Percentiles rank a stretch among this genome's conserved stretches.
Conservation (phyloP, 2,888 invertebrate species). For the Drosophila robusta region DNA sequence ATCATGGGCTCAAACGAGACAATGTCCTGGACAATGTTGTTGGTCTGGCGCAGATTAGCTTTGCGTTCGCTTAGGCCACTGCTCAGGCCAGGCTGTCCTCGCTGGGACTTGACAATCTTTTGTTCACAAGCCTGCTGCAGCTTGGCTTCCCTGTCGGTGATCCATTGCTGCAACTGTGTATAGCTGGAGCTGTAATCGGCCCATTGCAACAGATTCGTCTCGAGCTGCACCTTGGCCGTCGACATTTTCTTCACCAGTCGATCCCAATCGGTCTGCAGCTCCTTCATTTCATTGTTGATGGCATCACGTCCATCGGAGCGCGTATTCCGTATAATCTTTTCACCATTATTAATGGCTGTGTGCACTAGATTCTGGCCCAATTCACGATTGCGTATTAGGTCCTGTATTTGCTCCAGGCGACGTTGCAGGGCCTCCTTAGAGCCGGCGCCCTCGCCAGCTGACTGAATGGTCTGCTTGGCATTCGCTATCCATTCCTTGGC, state of each 20-base stretch:
- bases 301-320: constrained; percentile 95
- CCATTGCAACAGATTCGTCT: constrained; percentile 96
- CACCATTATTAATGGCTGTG: constrained; percentile 94
- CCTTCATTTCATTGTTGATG: constrained; percentile 94
- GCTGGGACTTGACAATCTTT: constrained; percentile 92
- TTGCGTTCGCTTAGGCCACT: constrained; percentile 93
- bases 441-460: constrained; percentile 92
- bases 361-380: constrained; percentile 95
- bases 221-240: constrained; percentile 95
- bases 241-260: constrained; percentile 95
- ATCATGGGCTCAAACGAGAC: constrained; percentile 99
- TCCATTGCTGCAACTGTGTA: constrained; percentile 96
- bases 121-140: constrained; percentile 95
- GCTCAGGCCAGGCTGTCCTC: constrained; percentile 91
- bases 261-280: constrained; percentile 96
- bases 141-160: constrained; percentile 96
- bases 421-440: constrained; percentile 93
- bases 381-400: constrained; percentile 92
- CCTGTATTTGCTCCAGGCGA: constrained; percentile 92
- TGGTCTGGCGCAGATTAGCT: constrained; percentile 94
- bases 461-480: constrained; percentile 92
- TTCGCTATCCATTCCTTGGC: constrained; percentile 94
- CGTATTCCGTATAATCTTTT: constrained; percentile 94
- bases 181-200: constrained; percentile 98
- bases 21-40: constrained; percentile 98